Evolutionary conservation across 2,113 vertebrate genomes (phyloP).

Genomic region (Phycodurus eques): DNA sequence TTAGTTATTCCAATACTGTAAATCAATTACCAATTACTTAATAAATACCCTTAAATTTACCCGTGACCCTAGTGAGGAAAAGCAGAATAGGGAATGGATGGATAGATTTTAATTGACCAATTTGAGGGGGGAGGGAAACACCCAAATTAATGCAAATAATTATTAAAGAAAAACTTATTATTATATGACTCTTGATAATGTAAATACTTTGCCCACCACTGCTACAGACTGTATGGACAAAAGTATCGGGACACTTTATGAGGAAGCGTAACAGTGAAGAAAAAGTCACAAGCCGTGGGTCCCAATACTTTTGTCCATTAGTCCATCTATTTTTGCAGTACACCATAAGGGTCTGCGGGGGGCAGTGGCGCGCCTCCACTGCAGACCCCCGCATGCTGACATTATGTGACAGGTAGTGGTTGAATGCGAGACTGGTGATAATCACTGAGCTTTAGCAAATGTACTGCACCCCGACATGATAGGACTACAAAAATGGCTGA

Average conservation of each 20-base stretch:
- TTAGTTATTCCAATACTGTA: no score
- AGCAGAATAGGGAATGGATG: neutral
- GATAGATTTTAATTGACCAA: neutral
- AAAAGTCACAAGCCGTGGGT: neutral
- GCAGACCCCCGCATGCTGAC: conserved; percentile 16
- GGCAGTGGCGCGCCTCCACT: conserved; percentile 58
- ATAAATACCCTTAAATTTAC: no score
- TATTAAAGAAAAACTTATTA: no score
- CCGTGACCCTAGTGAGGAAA: no score
- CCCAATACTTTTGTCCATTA: neutral
- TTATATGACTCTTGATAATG: neutral
- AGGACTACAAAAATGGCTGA: conserved; percentile 58
- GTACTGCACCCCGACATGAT: neutral
- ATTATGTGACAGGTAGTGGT: conserved; percentile 23
- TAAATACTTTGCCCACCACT: neutral
- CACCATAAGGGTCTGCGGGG: conserved; percentile 42
- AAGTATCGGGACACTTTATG: neutral
- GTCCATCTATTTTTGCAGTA: conserved; percentile 29
- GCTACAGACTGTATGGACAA: neutral
- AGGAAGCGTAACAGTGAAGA: neutral
- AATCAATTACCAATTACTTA: no score
- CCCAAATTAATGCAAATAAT: neutral
- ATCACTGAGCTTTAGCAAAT: neutral
- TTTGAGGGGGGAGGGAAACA: conserved; percentile 20
- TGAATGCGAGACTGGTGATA: neutral